Evolutionary conservation across 1,140 invertebrate species (phyloP).

Genomic region (Pectinophora gossypiella): DNA sequence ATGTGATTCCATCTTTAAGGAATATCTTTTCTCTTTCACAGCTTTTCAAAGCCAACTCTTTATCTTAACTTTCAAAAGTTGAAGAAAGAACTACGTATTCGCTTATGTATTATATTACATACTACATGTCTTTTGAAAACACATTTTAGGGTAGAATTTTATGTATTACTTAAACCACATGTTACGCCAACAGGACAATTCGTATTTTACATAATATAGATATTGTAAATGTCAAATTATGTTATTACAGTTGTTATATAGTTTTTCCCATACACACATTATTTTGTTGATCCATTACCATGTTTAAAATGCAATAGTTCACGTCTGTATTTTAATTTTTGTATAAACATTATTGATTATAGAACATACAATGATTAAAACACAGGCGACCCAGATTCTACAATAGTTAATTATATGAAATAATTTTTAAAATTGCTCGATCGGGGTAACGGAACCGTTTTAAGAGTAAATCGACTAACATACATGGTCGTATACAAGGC

Average conservation of each 20-base stretch:
- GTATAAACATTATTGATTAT: no score
- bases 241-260: slow-evolving; percentile 67
- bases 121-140: no score
- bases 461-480: slow-evolving; percentile 57
- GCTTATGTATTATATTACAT: no score
- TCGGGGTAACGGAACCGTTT: slow-evolving; percentile 42
- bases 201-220: slow-evolving; percentile 52
- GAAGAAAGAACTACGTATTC: no score
- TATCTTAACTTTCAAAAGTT: no score
- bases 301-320: slow-evolving; percentile 70
- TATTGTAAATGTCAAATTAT: slow-evolving; percentile 63
- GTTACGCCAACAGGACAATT: slow-evolving; percentile 34
- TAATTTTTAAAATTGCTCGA: slow-evolving; percentile 57
- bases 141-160: neutral
- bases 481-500: neutral
- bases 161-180: slow-evolving; percentile 12
- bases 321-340: slow-evolving; percentile 32
- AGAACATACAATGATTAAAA: slow-evolving; percentile 17
- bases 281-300: slow-evolving; percentile 68
- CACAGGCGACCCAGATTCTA: slow-evolving; percentile 39
- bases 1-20: no score
- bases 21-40: no score
- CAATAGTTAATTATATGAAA: slow-evolving; percentile 68
- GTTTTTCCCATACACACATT: slow-evolving; percentile 67
- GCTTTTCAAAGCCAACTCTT: no score